Percentiles rank a stretch among this genome's conserved stretches.
Conservation (phyloP, 1,140 invertebrate genomes). For the Heliothis subflexa region DNA sequence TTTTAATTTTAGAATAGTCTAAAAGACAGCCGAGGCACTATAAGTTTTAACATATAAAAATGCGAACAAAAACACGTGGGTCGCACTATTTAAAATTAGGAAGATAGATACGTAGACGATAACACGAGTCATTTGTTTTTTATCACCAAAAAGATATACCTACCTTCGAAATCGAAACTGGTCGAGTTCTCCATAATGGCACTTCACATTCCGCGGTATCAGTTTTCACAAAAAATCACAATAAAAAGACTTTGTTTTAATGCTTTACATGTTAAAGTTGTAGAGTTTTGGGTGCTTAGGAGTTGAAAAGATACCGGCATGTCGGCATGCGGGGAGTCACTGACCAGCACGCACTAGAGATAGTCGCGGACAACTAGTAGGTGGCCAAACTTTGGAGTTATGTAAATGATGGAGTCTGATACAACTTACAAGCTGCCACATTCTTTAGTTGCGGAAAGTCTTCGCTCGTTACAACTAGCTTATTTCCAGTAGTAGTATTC, state of each 20-base stretch:
- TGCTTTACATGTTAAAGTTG: constrained; percentile 9
- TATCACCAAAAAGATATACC: constrained; percentile 5
- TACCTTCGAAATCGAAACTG: constrained; percentile 18
- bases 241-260: neutral
- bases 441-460: neutral
- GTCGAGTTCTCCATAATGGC: neutral
- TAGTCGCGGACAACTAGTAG: constrained; percentile 21
- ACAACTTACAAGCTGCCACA: neutral
- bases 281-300: neutral
- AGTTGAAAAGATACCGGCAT: constrained; percentile 12
- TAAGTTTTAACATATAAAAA: neutral
- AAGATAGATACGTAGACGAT: constrained; percentile 1
- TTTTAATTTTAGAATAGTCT: neutral
- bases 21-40: neutral
- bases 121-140: constrained; percentile 2
- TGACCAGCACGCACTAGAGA: constrained; percentile 14
- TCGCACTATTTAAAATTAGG: neutral
- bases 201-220: neutral
- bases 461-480: neutral
- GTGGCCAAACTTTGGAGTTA: neutral
- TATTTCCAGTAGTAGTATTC: too few relatives aligned
- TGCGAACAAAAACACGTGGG: neutral
- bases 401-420: constrained; percentile 6
- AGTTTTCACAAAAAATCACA: neutral
- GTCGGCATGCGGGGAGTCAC: constrained; percentile 26